These are phyloP conservation scores for Pygoscelis adeliae DNA, from an alignment of 2,113 vertebrate species.

Conservation along the genomic window DNA sequence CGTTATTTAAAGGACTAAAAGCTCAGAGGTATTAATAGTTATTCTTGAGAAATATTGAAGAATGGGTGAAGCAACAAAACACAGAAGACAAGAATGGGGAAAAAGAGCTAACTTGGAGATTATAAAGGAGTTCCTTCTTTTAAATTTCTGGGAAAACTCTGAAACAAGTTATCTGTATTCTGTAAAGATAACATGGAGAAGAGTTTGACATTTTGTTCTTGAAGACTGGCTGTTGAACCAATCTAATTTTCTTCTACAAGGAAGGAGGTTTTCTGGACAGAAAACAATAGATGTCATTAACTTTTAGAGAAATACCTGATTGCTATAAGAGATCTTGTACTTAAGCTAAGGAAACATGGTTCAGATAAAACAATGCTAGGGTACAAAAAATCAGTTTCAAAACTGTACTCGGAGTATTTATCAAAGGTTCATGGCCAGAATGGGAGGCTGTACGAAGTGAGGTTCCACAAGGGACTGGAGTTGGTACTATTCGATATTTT, in stretches of 20 bases:
- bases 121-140: background rate
- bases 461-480: background rate
- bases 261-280: background rate
- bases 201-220: background rate
- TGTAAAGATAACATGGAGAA: background rate
- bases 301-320: background rate
- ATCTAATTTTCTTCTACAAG: background rate
- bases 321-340: background rate
- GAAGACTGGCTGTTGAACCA: background rate
- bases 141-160: background rate
- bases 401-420: background rate
- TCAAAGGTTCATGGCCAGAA: background rate
- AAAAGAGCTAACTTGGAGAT: background rate
- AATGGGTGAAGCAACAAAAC: background rate
- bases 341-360: background rate
- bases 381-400: background rate
- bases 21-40: background rate
- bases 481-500: background rate
- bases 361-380: background rate
- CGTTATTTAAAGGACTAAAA: background rate
- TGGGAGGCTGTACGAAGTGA: fast-evolving
- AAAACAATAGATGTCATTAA: background rate
- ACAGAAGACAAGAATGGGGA: background rate
- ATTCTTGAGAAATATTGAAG: background rate
- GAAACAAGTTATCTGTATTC: background rate